Base-by-base conservation (phyloP, 2,797 vertebrate species). In the Margarornis squamiger region DNA sequence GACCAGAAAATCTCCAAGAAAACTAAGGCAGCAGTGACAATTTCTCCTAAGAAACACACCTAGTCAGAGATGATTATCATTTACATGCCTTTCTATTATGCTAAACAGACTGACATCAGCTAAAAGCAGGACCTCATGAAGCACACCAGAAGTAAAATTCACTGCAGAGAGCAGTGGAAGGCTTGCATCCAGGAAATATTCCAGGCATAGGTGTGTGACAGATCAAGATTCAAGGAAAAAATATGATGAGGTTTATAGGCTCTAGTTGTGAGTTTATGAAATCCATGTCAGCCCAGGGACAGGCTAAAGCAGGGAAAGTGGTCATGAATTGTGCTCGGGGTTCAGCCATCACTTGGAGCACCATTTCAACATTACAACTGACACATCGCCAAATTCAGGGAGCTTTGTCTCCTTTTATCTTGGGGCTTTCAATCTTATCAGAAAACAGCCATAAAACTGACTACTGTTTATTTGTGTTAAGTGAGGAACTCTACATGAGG, bases 361-460 rank as follows among this genome's bases (percentile, higher is more conserved):
- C 6, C 4, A 0, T 7, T 54, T 54, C 76, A 5, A 12, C 10
- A 9, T 6, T 18, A 41, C 0, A 0, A 26, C 38, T 72, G 32
- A 48, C 6, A 20, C 12, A 15, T 2, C 32, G 12, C 38, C 26
- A 55, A 58, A 9, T n/a, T 2, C 12, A 26, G 17, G 49, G 15
- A 68, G 34, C 12, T 86, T 9, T 29, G 22, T 10, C 32, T 57
- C 38, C 30, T 71, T 51, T 51, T 9, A 30, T 16, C 26, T 22
- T 34, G 8, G 7, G 8, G 2, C 32, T 57, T 48, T 36, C 51
- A 45, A 24, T 29, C 32, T 38, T 38, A 43, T 1, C 32, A 74
- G n/a, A 20, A 52, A 51, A 15, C 41, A 81, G n/a, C 6, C 6
- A 22, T 3, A 41, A 15, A 68, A 55, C 41, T 43, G 26, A 26